phyloP scores from a whole-genome alignment of 1,140 invertebrate genomes.

The Diachasma alloeum region DNA sequence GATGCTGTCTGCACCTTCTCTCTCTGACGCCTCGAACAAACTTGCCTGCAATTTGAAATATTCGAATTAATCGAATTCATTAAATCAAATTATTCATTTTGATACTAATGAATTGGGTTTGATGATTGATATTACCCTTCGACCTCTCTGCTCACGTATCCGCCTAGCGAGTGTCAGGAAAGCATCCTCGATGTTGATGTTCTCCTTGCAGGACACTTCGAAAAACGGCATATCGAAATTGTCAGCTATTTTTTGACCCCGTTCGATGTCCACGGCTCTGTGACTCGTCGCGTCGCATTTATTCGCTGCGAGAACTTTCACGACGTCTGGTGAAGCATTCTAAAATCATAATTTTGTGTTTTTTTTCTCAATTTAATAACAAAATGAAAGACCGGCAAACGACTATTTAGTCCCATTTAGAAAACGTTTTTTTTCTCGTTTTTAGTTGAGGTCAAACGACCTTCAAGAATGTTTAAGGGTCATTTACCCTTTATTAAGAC shows the following conservation, averaged over 20 bases:
- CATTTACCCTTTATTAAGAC: no score
- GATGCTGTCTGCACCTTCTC: slow-evolving; percentile 49
- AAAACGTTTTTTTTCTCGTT: no score
- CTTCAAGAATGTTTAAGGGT: no score
- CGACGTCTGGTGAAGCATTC: slow-evolving; percentile 86
- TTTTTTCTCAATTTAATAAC: no score
- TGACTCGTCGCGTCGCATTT: slow-evolving; percentile 82
- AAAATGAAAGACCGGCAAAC: no score
- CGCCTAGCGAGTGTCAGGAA: slow-evolving; percentile 83
- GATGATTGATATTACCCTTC: slow-evolving; percentile 67
- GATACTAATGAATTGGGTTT: background rate
- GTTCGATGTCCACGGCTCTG: slow-evolving; percentile 77
- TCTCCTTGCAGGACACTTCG: slow-evolving; percentile 90
- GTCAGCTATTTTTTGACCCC: slow-evolving; percentile 87
- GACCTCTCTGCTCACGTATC: slow-evolving; percentile 81
- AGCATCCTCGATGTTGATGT: slow-evolving; percentile 89
- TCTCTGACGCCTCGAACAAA: slow-evolving; percentile 53
- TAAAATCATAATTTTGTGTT: slow-evolving; percentile 57
- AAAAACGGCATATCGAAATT: slow-evolving; percentile 93
- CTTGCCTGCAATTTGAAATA: slow-evolving; percentile 44
- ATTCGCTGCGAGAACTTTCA: slow-evolving; percentile 84
- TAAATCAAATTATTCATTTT: no score
- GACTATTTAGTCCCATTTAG: background rate
- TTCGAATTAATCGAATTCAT: background rate
- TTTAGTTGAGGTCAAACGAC: no score